phyloP scores from a whole-genome alignment of 2,113 vertebrate species.

The Lamprologus speciosus region DNA sequence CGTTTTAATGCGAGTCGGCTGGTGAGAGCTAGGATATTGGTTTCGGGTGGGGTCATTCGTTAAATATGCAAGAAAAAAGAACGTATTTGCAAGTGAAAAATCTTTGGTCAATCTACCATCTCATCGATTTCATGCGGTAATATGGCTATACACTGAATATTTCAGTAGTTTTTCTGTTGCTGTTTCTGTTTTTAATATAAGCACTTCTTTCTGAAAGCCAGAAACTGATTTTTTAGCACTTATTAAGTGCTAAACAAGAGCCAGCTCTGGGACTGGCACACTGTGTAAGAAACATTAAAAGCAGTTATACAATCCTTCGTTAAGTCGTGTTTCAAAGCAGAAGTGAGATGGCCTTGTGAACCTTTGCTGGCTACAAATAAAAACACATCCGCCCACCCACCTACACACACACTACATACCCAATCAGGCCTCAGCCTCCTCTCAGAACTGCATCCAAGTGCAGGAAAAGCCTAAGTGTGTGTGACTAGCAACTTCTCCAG shows the following conservation, averaged over 20 bases:
- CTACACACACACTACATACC: background rate
- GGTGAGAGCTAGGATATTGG: background rate
- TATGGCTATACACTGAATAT: background rate
- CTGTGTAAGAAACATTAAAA: background rate
- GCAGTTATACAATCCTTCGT: slow-evolving; percentile 19
- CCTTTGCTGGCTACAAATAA: slow-evolving; percentile 24
- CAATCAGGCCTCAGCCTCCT: slow-evolving; percentile 15
- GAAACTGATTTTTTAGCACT: background rate
- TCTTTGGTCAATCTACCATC: background rate
- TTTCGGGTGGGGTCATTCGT: background rate
- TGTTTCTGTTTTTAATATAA: background rate
- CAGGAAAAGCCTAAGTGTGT: slow-evolving; percentile 21
- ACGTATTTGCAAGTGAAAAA: background rate
- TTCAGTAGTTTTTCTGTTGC: background rate
- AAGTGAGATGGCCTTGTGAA: slow-evolving; percentile 28
- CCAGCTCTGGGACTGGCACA: background rate
- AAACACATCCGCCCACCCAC: slow-evolving; percentile 27
- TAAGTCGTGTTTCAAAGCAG: slow-evolving; percentile 26
- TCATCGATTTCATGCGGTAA: background rate
- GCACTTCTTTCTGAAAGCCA: background rate
- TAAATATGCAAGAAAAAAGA: background rate
- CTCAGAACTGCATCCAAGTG: slow-evolving; percentile 33
- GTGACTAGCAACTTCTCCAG: slow-evolving; percentile 15
- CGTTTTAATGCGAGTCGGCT: background rate
- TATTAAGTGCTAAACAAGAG: background rate